A percentile compares a stretch with the other conserved stretches of the same genome.
Conservation (phyloP, 2,113 vertebrate genomes). For the Lagopus leucura region DNA sequence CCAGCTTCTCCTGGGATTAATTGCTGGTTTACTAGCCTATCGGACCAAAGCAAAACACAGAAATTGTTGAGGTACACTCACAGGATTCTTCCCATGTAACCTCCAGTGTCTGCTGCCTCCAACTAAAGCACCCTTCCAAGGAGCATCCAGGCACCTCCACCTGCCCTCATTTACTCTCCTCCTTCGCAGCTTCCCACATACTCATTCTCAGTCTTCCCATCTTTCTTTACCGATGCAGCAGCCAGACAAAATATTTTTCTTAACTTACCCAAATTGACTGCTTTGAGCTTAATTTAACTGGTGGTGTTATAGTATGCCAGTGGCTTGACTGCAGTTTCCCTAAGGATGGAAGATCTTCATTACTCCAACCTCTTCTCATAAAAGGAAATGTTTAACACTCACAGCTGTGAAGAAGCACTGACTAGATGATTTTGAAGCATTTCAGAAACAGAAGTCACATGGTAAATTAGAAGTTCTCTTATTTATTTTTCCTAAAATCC, state of each 20-base stretch:
- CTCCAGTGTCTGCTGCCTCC: not conserved
- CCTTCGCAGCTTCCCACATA: not conserved
- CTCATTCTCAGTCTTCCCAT: not conserved
- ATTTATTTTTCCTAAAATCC: not conserved
- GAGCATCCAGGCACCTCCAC: not conserved
- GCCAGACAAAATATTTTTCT: not conserved
- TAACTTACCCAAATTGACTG: not conserved
- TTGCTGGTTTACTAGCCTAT: not conserved
- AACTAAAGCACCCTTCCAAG: not conserved
- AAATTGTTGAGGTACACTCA: not conserved
- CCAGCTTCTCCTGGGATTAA: not conserved
- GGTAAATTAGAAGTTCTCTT: not conserved
- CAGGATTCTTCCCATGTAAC: not conserved
- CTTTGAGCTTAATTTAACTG: not conserved
- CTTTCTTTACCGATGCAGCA: not conserved
- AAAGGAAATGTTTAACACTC: not conserved
- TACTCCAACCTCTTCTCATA: not conserved
- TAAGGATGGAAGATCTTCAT: not conserved
- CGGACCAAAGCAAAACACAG: not conserved
- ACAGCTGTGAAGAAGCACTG: not conserved
- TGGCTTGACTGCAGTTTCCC: not conserved
- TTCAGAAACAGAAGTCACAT: not conserved
- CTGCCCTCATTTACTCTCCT: accelerated
- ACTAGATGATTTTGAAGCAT: not conserved
- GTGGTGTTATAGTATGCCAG: not conserved